phyloP scores from a whole-genome alignment of 37 sponge, comb jelly and placozoan species.

The Tethya wilhelma region DNA sequence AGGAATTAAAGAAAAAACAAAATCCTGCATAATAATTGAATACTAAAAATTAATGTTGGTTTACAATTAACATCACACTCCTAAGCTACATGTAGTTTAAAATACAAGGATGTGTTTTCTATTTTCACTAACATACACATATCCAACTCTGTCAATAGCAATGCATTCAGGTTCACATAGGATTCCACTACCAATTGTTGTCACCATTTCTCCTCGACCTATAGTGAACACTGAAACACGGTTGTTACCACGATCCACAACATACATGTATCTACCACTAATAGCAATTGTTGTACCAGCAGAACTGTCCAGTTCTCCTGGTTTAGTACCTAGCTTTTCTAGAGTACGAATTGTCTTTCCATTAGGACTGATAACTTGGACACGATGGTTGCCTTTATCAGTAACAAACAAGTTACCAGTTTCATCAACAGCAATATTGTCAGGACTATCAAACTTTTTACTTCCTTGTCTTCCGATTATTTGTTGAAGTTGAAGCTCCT shows the following conservation, averaged over 20 bases:
- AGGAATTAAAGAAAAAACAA: too few species aligned
- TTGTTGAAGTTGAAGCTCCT: neutral
- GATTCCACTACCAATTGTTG: neutral
- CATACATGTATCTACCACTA: neutral
- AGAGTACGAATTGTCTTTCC: neutral
- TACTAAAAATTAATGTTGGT: too few species aligned
- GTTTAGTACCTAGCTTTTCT: neutral
- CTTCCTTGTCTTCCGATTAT: neutral
- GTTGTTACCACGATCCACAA: slow-evolving; percentile 2
- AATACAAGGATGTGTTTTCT: too few species aligned
- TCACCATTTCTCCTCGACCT: neutral
- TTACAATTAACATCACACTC: too few species aligned
- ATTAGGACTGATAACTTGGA: neutral
- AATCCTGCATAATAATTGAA: too few species aligned
- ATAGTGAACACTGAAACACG: slow-evolving; percentile 8
- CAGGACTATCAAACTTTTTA: neutral
- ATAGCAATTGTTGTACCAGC: neutral
- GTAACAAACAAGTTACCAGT: neutral
- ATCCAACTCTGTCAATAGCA: slow-evolving; percentile 13
- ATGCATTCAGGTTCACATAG: neutral
- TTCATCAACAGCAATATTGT: neutral
- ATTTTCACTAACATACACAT: neutral
- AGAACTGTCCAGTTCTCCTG: neutral
- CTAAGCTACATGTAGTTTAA: too few species aligned
- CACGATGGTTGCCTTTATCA: neutral